Evolutionary conservation across 2,888 invertebrate genomes (phyloP).

Genomic region (Meandrusa payeni): DNA sequence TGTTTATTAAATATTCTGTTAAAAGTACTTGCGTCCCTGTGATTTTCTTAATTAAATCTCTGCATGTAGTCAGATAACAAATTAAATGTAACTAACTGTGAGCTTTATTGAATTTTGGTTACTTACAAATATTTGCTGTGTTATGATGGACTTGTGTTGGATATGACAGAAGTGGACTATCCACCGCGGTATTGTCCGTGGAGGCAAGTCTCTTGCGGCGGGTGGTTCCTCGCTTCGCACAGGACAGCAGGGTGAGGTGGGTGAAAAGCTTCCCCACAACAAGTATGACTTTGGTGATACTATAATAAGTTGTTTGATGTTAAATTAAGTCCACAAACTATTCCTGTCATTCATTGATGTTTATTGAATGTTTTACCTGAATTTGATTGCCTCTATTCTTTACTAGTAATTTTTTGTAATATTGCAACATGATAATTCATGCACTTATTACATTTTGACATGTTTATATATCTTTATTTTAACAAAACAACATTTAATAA

Average conservation of each 20-base stretch:
- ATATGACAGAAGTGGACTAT: slow-evolving; percentile 88
- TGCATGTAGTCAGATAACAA: slow-evolving; percentile 10
- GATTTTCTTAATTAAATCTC: slow-evolving; percentile 3
- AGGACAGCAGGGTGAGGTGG: slow-evolving; percentile 78
- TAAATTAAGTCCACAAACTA: slow-evolving; percentile 46
- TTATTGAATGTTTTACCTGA: slow-evolving; percentile 26
- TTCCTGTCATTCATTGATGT: slow-evolving; percentile 30
- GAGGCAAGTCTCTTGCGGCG: slow-evolving; percentile 81
- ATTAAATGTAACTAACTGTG: slow-evolving; percentile 1
- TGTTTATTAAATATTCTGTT: slow-evolving; percentile 8
- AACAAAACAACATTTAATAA: no score
- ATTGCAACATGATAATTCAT: slow-evolving; percentile 13
- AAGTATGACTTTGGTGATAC: slow-evolving; percentile 40
- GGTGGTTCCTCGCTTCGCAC: slow-evolving; percentile 70
- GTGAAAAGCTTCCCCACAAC: slow-evolving; percentile 51
- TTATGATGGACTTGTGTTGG: slow-evolving; percentile 53
- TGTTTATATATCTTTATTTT: no score
- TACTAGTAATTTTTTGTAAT: slow-evolving; percentile 7
- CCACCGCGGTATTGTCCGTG: slow-evolving; percentile 89
- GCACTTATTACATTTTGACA: no score
- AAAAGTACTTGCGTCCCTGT: slow-evolving; percentile 3
- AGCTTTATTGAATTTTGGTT: slow-evolving; percentile 9
- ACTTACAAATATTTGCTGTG: slow-evolving; percentile 21
- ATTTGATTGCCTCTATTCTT: slow-evolving; percentile 23
- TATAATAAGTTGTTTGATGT: slow-evolving; percentile 43